Conservation (phyloP, 2,113 vertebrate genomes). For the Shinisaurus crocodilurus region DNA sequence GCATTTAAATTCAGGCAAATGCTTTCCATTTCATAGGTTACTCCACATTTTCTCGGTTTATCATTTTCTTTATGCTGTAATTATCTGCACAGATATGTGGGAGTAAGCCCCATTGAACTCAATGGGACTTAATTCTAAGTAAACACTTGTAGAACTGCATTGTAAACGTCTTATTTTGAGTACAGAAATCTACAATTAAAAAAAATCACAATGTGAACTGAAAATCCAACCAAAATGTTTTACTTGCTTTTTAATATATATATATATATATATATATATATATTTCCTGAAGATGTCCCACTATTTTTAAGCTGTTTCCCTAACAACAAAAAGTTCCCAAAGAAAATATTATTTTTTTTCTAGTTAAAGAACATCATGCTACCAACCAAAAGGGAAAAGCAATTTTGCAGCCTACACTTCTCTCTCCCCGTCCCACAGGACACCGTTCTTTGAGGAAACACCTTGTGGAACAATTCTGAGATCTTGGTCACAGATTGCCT, state of each 20-base stretch:
- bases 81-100: background rate
- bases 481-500: background rate
- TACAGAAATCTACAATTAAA: background rate
- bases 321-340: background rate
- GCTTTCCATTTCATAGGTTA: background rate
- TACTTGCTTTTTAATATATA: background rate
- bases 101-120: background rate
- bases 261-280: no score
- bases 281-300: background rate
- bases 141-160: background rate
- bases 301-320: background rate
- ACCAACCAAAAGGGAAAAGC: constrained; percentile 1
- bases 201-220: background rate
- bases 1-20: constrained; percentile 26
- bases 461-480: background rate
- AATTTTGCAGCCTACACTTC: background rate
- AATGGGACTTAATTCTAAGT: background rate
- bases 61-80: background rate
- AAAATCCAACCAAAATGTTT: background rate
- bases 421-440: background rate
- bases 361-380: constrained; percentile 10
- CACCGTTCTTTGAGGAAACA: constrained; percentile 7
- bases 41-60: background rate
- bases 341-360: background rate
- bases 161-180: background rate